Evolutionary conservation across 2,113 vertebrate species (phyloP).

Genomic region (Entomyzon cyanotis): DNA sequence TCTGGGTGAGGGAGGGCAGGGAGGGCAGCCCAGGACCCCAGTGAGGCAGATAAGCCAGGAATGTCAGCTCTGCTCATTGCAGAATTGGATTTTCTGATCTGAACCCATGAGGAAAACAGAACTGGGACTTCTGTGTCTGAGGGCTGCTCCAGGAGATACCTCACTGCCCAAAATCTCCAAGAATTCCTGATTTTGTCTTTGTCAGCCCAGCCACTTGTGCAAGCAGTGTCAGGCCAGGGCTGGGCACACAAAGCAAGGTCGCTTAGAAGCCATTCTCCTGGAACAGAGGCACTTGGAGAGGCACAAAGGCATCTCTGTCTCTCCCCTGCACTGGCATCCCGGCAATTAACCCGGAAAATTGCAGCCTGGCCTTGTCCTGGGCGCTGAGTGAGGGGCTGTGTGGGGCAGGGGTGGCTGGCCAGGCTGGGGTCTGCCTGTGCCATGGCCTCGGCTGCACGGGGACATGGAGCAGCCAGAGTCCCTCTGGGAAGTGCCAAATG

Average conservation of each 20-base stretch:
- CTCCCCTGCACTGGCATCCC: slow-evolving; percentile 24
- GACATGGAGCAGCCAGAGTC: not conserved
- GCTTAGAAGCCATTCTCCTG: slow-evolving; percentile 22
- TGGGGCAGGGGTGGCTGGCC: accelerated
- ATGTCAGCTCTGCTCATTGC: not conserved
- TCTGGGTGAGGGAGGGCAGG: not conserved
- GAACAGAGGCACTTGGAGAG: slow-evolving; percentile 17
- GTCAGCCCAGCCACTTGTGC: slow-evolving; percentile 37
- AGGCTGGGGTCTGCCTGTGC: accelerated
- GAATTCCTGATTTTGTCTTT: slow-evolving; percentile 13
- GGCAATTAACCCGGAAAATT: slow-evolving; percentile 60
- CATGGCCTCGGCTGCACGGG: accelerated
- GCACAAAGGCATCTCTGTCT: slow-evolving; percentile 72
- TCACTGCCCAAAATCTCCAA: slow-evolving; percentile 18
- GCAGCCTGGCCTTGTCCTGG: slow-evolving; percentile 26
- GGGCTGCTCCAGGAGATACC: not conserved
- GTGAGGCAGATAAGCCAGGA: accelerated
- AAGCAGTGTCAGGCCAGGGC: slow-evolving; percentile 1
- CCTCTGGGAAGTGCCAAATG: accelerated
- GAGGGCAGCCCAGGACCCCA: not conserved
- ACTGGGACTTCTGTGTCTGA: not conserved
- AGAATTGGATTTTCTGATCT: not conserved
- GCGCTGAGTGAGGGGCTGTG: not conserved
- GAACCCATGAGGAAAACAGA: not conserved
- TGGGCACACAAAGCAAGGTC: slow-evolving; percentile 26